phyloP scores from a whole-genome alignment of 2,797 vertebrate genomes.

The Chromobotia macracanthus region DNA sequence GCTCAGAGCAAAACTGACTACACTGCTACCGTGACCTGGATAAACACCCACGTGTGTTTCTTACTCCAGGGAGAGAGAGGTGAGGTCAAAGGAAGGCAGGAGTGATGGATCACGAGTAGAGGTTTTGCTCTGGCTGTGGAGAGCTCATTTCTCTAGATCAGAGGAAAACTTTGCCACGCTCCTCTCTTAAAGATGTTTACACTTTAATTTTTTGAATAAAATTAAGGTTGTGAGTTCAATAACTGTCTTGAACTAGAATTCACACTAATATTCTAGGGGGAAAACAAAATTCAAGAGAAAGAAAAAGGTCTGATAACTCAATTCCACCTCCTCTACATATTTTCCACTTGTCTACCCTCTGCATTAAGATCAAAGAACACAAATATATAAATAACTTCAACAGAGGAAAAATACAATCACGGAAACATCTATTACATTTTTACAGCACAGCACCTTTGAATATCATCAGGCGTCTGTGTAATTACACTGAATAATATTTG shows the following conservation, averaged over 20 bases:
- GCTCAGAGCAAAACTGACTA: conserved; percentile 39
- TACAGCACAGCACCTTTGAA: conserved; percentile 60
- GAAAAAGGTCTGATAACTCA: conserved; percentile 16
- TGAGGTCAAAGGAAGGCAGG: conserved; percentile 43
- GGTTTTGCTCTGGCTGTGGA: conserved; percentile 15
- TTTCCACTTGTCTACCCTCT: conserved; percentile 29
- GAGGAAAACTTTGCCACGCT: neutral
- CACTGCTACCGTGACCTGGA: conserved; percentile 39
- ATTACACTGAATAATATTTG: conserved; percentile 73
- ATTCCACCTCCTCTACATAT: conserved; percentile 1
- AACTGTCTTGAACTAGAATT: conserved; percentile 17
- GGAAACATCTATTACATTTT: conserved; percentile 60
- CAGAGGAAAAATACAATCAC: conserved; percentile 54
- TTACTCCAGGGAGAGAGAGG: conserved; percentile 38
- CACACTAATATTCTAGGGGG: neutral
- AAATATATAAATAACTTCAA: conserved; percentile 51
- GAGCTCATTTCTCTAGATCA: conserved; percentile 30
- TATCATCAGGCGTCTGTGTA: conserved; percentile 62
- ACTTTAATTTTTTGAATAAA: conserved; percentile 8
- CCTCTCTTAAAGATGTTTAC: conserved; percentile 6
- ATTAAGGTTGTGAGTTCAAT: conserved; percentile 19
- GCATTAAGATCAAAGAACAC: conserved; percentile 43
- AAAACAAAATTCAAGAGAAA: neutral
- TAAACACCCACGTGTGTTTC: conserved; percentile 36
- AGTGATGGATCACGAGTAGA: conserved; percentile 40